Conservation (phyloP, 1,140 invertebrate genomes). For the Maconellicoccus hirsutus region DNA sequence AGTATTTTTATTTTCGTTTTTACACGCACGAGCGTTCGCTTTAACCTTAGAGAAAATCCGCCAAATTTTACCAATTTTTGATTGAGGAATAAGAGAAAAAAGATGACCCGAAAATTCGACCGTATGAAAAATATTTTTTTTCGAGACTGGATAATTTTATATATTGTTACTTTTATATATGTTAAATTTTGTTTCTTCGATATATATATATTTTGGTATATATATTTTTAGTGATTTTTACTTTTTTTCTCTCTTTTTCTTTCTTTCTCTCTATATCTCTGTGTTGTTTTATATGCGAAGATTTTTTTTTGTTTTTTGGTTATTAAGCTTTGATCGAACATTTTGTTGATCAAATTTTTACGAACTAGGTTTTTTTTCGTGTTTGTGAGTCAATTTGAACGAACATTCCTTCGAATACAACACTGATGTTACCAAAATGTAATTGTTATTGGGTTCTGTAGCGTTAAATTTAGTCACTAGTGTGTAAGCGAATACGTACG, state of each 20-base stretch:
- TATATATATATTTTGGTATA: no score
- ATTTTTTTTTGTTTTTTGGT: neutral
- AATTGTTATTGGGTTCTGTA: neutral
- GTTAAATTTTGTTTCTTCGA: no score
- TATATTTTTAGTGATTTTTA: neutral
- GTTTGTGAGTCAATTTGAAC: neutral
- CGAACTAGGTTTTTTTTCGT: neutral
- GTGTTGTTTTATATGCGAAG: neutral
- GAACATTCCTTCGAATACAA: neutral
- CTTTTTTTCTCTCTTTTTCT: neutral
- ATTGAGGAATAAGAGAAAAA: no score
- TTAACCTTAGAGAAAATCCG: neutral
- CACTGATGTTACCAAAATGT: slow-evolving; percentile 9
- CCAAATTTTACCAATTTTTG: no score
- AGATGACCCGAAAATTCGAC: no score
- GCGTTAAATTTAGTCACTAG: neutral
- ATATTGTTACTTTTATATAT: neutral
- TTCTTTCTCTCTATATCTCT: no score
- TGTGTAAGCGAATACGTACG: neutral
- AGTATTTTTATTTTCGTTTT: no score
- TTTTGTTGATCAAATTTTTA: neutral
- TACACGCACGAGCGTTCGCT: neutral
- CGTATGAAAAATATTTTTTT: no score
- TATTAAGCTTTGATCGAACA: neutral
- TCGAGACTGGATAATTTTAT: neutral